Conservation (phyloP, 2,113 vertebrate species). For the Ameiurus melas region DNA sequence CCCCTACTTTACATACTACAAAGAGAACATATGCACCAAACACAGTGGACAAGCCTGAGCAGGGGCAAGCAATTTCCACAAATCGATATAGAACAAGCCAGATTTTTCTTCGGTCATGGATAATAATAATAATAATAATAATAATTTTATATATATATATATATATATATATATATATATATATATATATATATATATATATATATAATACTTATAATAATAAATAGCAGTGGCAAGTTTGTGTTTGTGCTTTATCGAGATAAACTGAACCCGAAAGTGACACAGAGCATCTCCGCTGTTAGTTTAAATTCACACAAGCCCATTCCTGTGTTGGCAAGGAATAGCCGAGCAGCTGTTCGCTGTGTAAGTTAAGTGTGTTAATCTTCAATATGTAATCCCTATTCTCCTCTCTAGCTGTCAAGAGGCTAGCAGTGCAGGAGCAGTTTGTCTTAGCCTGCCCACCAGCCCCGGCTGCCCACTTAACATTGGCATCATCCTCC, state of each 20-base stretch:
- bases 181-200: too few species aligned
- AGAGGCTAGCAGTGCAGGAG: conserved; percentile 54
- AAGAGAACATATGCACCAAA: background rate
- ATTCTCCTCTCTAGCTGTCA: background rate
- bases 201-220: too few species aligned
- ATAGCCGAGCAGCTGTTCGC: background rate
- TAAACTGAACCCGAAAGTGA: background rate
- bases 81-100: background rate
- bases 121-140: too few species aligned
- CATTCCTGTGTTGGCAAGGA: background rate
- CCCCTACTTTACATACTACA: conserved; percentile 18
- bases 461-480: conserved; percentile 57
- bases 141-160: too few species aligned
- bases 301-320: background rate
- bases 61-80: background rate
- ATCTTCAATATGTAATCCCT: conserved; percentile 13
- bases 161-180: too few species aligned
- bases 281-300: background rate
- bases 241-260: background rate
- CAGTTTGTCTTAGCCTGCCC: conserved; percentile 49
- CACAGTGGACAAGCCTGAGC: background rate
- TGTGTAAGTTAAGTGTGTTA: background rate
- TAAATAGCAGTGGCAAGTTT: background rate
- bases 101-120: background rate
- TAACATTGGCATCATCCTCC: conserved; percentile 50